Evolutionary conservation across 2,113 vertebrate species (phyloP).

Genomic region (Ivindomyrus marchei): DNA sequence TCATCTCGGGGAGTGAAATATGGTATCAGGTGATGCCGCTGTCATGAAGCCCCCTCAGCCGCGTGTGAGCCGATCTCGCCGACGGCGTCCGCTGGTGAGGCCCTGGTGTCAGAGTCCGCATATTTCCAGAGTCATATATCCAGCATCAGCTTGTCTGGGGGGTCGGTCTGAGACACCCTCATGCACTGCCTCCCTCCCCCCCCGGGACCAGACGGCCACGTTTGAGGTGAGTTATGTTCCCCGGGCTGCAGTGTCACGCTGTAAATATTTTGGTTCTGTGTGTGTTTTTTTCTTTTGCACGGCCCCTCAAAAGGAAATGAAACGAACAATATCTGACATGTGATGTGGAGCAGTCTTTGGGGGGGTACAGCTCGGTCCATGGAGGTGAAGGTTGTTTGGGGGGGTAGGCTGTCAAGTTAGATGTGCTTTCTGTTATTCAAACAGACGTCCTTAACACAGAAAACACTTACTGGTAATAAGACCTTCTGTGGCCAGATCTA

Average conservation of each 20-base stretch:
- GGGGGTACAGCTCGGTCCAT: not conserved
- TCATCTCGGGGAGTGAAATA: not conserved
- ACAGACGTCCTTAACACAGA: not conserved
- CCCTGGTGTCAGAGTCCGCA: not conserved
- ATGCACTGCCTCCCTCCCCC: not conserved
- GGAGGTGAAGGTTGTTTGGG: not conserved
- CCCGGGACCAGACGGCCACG: not conserved
- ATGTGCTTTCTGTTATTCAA: not conserved
- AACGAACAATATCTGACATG: constrained; percentile 3
- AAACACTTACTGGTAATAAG: not conserved
- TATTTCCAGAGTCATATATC: constrained; percentile 39
- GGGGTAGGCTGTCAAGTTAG: not conserved
- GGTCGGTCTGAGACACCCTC: not conserved
- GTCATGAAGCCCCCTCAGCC: not conserved
- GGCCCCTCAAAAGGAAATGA: constrained; percentile 14
- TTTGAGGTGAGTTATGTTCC: constrained; percentile 7
- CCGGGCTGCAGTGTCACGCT: not conserved
- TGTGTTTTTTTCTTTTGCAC: not conserved
- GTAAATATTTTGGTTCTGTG: not conserved
- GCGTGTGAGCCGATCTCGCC: not conserved
- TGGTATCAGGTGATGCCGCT: not conserved
- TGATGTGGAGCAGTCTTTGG: not conserved
- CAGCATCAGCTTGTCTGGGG: constrained; percentile 7
- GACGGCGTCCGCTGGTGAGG: not conserved
- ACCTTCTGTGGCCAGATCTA: not conserved